A percentile compares a stretch with the other conserved stretches of the same genome.
These are phyloP conservation scores for Orientallactaga sibirica DNA, from an alignment of 2,797 vertebrate genomes.

Conservation along the genomic window DNA sequence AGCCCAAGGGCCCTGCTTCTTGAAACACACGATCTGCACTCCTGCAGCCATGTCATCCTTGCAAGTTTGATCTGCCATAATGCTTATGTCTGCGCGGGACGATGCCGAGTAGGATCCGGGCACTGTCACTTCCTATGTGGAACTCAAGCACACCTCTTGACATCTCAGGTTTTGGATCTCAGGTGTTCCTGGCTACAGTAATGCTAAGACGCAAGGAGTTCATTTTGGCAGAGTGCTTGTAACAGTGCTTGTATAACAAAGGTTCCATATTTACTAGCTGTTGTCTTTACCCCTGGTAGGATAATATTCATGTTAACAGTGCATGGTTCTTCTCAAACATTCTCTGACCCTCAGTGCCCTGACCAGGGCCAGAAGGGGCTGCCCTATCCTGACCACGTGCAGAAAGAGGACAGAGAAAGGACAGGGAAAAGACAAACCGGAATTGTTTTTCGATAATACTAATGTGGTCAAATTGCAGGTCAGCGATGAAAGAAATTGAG, in stretches of 20 bases:
- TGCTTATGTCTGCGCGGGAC: background rate
- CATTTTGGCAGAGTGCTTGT: background rate
- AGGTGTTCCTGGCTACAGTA: background rate
- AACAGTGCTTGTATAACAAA: background rate
- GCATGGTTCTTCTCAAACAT: background rate
- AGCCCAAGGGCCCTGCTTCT: background rate
- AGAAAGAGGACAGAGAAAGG: background rate
- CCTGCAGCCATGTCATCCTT: fast-evolving
- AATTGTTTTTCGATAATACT: background rate
- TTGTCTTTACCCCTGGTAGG: background rate
- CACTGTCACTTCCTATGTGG: background rate
- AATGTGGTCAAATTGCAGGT: background rate
- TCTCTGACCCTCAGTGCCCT: background rate
- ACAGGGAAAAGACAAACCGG: background rate
- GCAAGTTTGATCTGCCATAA: background rate
- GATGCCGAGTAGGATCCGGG: background rate
- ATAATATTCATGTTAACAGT: background rate
- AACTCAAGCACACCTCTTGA: background rate
- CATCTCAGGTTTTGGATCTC: background rate
- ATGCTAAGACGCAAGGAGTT: background rate
- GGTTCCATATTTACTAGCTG: background rate
- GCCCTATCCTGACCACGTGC: background rate
- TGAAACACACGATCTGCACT: background rate
- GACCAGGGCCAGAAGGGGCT: background rate
- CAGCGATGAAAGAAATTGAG: background rate